Evolutionary conservation across 1,140 invertebrate species (phyloP), one percentile per base, ranked within the genome.

Genomic region (Spodoptera litura): DNA sequence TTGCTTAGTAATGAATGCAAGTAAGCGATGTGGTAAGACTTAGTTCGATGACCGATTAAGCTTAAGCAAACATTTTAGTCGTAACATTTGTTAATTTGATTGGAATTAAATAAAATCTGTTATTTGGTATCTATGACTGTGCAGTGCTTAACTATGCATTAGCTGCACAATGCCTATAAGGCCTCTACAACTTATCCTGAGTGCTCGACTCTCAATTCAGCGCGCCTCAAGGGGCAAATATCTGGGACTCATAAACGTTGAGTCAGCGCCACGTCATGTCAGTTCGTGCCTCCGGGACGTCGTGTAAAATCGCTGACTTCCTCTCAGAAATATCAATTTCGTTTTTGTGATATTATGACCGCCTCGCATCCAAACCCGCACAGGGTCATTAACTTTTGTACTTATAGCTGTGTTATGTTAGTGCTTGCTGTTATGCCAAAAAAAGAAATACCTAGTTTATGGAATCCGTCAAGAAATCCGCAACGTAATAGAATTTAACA

Each of bases 191-290:
- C 12, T 53, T 61, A 31, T 44, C 44, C 13, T 25, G 31, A 62
- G 15, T 0, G 38, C 38, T 8, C 38, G 38, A 25, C 20, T 55
- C 59, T 27, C 27, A 44, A 64, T 20, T 64, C 49, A n/a, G 31
- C 59, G n/a, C 64, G 73, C 49, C 73, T 76, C 73, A 44, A 76
- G 73, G 51, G 61, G 73, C 10, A 51, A 64, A 76, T 38, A 55
- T 27, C 59, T 64, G 27, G 58, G 13, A 25, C 56, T 53, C 49
- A 20, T 61, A 73, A 49, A 25, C 9, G 58, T 49, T 64, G 59
- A 76, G 13, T 76, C 58, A 76, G 59, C 58, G 44, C 25, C 31
- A 4, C 12, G 27, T 53, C 59, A 76, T 15, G 56, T 58, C 66
- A 52, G 53, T 38, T 56, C 68, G 68, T 71, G 52, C 68, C 68